phyloP scores from a whole-genome alignment of 2,888 invertebrate species.

The Ditylenchus weischeri region DNA sequence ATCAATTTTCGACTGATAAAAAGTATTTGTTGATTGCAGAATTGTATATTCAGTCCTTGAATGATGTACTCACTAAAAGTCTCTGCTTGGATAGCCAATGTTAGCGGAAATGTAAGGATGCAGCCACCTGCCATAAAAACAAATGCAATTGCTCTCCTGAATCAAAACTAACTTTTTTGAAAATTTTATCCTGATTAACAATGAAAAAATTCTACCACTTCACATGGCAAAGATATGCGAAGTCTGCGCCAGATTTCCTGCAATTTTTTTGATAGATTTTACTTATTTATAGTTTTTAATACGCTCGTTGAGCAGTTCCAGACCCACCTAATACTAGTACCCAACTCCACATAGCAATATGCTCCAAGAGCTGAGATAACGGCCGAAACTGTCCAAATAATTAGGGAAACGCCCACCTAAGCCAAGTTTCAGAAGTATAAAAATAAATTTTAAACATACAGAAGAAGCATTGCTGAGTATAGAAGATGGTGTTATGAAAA shows the following conservation, averaged over 20 bases:
- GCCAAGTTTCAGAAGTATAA: not conserved
- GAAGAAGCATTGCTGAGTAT: conserved; percentile 16
- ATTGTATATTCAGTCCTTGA: conserved; percentile 33
- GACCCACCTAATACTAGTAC: conserved; percentile 72
- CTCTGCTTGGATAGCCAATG: conserved; percentile 53
- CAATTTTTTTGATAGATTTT: too few relatives aligned
- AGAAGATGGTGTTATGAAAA: conserved; percentile 23
- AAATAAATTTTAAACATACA: not conserved
- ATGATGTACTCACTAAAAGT: conserved; percentile 57
- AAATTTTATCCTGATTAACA: too few relatives aligned
- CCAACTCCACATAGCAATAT: conserved; percentile 83
- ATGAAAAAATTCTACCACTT: conserved; percentile 38
- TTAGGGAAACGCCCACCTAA: conserved; percentile 70
- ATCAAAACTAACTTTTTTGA: not conserved
- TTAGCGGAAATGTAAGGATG: conserved; percentile 53
- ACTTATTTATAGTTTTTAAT: too few relatives aligned
- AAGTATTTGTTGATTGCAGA: conserved; percentile 10
- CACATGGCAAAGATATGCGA: conserved; percentile 53
- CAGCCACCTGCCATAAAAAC: conserved; percentile 55
- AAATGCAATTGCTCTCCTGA: conserved; percentile 44
- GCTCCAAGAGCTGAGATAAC: conserved; percentile 80
- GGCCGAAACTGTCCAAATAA: conserved; percentile 77
- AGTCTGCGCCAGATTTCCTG: conserved; percentile 31
- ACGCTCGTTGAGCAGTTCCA: too few relatives aligned
- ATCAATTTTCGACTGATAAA: conserved; percentile 41